These are phyloP conservation scores for Notodonta dromedarius DNA, from an alignment of 2,888 invertebrate genomes.

Conservation along the genomic window DNA sequence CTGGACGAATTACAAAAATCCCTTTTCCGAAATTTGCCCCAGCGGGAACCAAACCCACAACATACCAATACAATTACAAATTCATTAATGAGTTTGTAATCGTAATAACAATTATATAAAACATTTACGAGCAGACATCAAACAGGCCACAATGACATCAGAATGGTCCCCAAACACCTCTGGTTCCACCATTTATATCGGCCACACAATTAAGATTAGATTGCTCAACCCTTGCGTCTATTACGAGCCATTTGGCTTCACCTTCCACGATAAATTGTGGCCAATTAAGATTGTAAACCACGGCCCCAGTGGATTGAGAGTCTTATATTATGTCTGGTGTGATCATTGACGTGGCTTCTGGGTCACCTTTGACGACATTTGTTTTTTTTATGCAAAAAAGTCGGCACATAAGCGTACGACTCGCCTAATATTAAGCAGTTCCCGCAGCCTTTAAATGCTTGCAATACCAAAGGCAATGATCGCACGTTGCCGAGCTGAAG, in stretches of 20 bases:
- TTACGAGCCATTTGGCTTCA: slow-evolving; percentile 50
- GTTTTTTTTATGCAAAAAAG: too few species aligned
- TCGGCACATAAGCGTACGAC: too few species aligned
- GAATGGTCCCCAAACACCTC: slow-evolving; percentile 28
- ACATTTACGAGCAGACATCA: background rate
- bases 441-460: too few species aligned
- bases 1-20: too few species aligned
- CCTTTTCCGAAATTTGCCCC: too few species aligned
- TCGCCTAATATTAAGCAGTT: too few species aligned
- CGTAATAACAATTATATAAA: background rate
- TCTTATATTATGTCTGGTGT: slow-evolving; percentile 23
- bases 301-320: slow-evolving; percentile 22
- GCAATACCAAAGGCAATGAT: too few species aligned
- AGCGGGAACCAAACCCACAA: too few species aligned
- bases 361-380: background rate
- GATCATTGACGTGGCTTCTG: background rate
- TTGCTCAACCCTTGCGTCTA: slow-evolving; percentile 45
- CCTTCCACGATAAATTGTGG: slow-evolving; percentile 50
- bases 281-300: slow-evolving; percentile 52
- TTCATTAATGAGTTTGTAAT: background rate
- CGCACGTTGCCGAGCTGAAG: too few species aligned
- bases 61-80: background rate
- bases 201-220: slow-evolving; percentile 56
- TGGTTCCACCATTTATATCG: slow-evolving; percentile 39
- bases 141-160: slow-evolving; percentile 10